phyloP scores from a whole-genome alignment of 2,888 invertebrate species.

The Ornithoptera alexandrae region DNA sequence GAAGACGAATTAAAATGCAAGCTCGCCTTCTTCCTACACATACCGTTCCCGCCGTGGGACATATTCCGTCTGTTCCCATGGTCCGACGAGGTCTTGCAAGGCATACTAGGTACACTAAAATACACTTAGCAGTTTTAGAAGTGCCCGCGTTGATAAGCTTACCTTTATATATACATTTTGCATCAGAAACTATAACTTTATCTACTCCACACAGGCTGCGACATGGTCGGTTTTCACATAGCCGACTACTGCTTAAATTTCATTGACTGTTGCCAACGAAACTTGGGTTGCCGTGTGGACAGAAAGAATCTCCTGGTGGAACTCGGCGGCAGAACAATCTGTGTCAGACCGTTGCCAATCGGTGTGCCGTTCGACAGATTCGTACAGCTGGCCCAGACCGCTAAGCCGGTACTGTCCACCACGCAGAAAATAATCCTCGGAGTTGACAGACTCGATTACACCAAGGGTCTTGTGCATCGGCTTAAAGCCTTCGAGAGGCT shows the following conservation, averaged over 20 bases:
- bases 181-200: slow-evolving; percentile 24
- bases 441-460: slow-evolving; percentile 94
- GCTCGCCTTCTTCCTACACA: slow-evolving; percentile 95
- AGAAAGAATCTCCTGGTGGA: slow-evolving; percentile 92
- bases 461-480: slow-evolving; percentile 91
- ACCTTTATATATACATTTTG: slow-evolving; percentile 19
- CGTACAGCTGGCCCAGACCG: slow-evolving; percentile 87
- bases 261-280: slow-evolving; percentile 93
- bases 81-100: slow-evolving; percentile 96
- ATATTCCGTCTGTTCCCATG: slow-evolving; percentile 94
- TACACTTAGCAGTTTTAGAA: slow-evolving; percentile 8
- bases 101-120: slow-evolving; percentile 84
- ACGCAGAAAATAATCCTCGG: slow-evolving; percentile 91
- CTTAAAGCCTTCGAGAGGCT: slow-evolving; percentile 90
- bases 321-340: slow-evolving; percentile 91
- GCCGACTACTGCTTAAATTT: slow-evolving; percentile 95
- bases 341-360: slow-evolving; percentile 91
- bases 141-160: slow-evolving; percentile 13
- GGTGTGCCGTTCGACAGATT: slow-evolving; percentile 94
- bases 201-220: slow-evolving; percentile 82
- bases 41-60: slow-evolving; percentile 97
- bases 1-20: slow-evolving; percentile 88
- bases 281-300: slow-evolving; percentile 92
- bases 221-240: slow-evolving; percentile 96
- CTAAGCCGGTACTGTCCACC: slow-evolving; percentile 84